Evolutionary conservation across 2,797 vertebrate species (phyloP).

Genomic region (Neosilurus hyrtlii): DNA sequence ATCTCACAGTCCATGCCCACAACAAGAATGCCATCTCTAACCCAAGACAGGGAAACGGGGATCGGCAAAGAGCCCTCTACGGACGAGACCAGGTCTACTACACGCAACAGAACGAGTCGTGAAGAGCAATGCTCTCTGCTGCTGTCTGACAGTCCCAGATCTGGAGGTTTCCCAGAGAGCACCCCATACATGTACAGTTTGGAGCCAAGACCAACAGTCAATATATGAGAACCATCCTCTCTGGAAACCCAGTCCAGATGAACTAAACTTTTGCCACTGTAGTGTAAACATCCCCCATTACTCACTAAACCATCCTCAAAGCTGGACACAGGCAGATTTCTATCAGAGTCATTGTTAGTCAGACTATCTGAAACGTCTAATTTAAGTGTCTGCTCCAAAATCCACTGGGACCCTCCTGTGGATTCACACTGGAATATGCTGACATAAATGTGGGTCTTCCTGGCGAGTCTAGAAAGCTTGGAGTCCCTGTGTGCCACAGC

Average conservation of each 20-base stretch:
- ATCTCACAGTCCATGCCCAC: conserved; percentile 99
- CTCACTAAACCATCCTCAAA: conserved; percentile 65
- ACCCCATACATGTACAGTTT: conserved; percentile 94
- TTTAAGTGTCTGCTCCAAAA: conserved; percentile 88
- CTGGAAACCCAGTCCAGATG: conserved; percentile 98
- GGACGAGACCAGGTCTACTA: conserved; percentile 90
- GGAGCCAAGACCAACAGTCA: conserved; percentile 91
- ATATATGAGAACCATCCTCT: conserved; percentile 95
- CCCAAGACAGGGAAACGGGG: conserved; percentile 96
- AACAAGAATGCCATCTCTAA: conserved; percentile 94
- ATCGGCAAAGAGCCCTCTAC: conserved; percentile 90
- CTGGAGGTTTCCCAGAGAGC: conserved; percentile 83
- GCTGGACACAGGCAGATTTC: conserved; percentile 64
- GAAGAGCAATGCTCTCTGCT: conserved; percentile 72
- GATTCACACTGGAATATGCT: conserved; percentile 96
- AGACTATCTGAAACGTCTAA: conserved; percentile 70
- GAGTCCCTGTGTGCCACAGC: conserved; percentile 87
- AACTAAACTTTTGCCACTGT: conserved; percentile 76
- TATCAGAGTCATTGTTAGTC: conserved; percentile 66
- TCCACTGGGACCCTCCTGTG: conserved; percentile 93
- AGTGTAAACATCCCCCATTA: conserved; percentile 63
- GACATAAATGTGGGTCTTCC: conserved; percentile 80
- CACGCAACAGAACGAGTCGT: conserved; percentile 84
- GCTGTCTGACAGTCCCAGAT: conserved; percentile 79
- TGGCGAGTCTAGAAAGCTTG: conserved; percentile 53